Conservation (phyloP, 2,113 vertebrate species). For the Megaceryle maxima region DNA sequence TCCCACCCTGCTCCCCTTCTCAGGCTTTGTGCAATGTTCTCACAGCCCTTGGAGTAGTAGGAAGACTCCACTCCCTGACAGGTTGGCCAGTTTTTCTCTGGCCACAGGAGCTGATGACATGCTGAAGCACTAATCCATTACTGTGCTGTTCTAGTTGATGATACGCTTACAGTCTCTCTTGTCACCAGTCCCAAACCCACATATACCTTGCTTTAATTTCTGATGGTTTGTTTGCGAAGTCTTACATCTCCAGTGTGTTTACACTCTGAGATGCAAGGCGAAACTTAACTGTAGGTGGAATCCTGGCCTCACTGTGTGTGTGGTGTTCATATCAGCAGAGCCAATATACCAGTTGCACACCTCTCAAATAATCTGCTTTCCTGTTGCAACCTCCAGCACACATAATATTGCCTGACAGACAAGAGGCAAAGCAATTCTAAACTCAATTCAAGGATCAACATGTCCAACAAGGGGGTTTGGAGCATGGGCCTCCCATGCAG, state of each 20-base stretch:
- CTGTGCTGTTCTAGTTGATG: background rate
- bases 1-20: background rate
- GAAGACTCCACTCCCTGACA: background rate
- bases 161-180: background rate
- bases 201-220: background rate
- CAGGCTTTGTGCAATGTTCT: background rate
- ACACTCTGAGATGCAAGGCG: background rate
- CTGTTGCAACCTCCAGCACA: background rate
- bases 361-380: background rate
- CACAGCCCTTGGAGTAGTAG: background rate
- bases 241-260: background rate
- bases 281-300: background rate
- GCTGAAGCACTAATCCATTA: background rate
- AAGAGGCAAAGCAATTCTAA: background rate
- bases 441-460: background rate
- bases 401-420: rapidly evolving
- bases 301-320: background rate
- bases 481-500: background rate
- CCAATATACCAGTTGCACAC: background rate
- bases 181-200: background rate
- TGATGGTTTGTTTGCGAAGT: background rate
- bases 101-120: background rate
- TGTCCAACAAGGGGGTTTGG: background rate
- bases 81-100: background rate
- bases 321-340: background rate